These are phyloP conservation scores for Antedon mediterranea DNA, from an alignment of 53 echinoderm and acorn worm genomes.

Conservation along the genomic window DNA sequence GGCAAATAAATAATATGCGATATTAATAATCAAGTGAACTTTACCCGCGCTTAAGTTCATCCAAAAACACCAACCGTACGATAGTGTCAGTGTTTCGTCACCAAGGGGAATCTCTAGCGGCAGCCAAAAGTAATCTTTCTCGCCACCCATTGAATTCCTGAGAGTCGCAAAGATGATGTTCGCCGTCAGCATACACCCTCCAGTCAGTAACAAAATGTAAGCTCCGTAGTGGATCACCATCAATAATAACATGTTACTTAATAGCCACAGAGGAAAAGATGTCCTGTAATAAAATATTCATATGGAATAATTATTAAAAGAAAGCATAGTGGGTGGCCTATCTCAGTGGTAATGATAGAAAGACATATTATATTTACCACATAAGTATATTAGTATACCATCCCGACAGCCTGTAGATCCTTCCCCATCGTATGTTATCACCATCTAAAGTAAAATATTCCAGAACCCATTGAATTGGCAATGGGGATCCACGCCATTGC, in stretches of 20 bases:
- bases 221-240: conserved; percentile 30
- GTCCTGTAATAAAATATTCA: conserved; percentile 23
- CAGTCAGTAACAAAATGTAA: conserved; percentile 26
- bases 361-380: too few species aligned
- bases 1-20: too few species aligned
- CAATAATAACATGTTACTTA: conserved; percentile 31
- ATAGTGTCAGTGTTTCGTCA: conserved; percentile 13
- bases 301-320: too few species aligned
- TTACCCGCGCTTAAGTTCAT: conserved; percentile 60
- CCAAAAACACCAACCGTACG: conserved; percentile 56
- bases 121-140: background rate
- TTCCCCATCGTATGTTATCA: conserved; percentile 76
- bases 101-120: background rate
- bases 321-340: too few species aligned
- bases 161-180: conserved; percentile 46
- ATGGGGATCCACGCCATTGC: conserved; percentile 54
- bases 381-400: conserved; percentile 42
- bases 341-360: background rate
- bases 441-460: conserved; percentile 81
- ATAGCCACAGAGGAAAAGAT: conserved; percentile 46
- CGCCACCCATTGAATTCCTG: conserved; percentile 34
- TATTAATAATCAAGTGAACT: too few species aligned
- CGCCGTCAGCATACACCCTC: conserved; percentile 33
- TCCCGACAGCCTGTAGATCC: conserved; percentile 59
- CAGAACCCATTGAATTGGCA: conserved; percentile 63